phyloP scores from a whole-genome alignment of 1,140 invertebrate species.

The Macrocentrus cingulum region DNA sequence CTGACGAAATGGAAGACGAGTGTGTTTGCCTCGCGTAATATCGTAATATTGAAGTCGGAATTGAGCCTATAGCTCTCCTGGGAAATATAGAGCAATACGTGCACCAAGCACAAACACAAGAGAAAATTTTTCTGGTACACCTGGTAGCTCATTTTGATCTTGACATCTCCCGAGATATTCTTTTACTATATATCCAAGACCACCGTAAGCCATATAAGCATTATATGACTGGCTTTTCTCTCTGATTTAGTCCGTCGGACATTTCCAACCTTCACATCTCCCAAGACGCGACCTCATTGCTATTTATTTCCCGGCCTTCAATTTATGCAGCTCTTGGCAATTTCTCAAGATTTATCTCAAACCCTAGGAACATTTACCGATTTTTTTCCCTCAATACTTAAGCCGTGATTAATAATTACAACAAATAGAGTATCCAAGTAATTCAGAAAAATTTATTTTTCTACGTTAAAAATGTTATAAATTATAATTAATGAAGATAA shows the following conservation, averaged over 20 bases:
- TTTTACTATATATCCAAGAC: not conserved
- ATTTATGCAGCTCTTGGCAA: too few relatives aligned
- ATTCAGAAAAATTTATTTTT: too few relatives aligned
- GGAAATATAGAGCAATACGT: conserved; percentile 45
- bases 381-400: too few relatives aligned
- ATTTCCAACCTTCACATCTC: not conserved
- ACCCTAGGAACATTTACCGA: too few relatives aligned
- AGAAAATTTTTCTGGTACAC: conserved; percentile 12
- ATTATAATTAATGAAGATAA: too few relatives aligned
- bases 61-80: conserved; percentile 38
- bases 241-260: conserved; percentile 12
- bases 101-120: conserved; percentile 6
- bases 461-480: too few relatives aligned
- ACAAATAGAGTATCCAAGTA: too few relatives aligned
- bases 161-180: conserved; percentile 15
- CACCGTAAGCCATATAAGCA: conserved; percentile 4
- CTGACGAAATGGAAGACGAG: conserved; percentile 27
- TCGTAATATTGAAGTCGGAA: conserved; percentile 39
- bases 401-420: too few relatives aligned
- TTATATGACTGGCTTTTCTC: conserved; percentile 15
- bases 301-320: not conserved
- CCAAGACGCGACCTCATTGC: not conserved
- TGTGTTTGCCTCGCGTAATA: conserved; percentile 26
- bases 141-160: conserved; percentile 25
- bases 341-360: too few relatives aligned